Percentiles rank a stretch among this genome's conserved stretches.
Evolutionary conservation across 2,888 invertebrate genomes (phyloP).

Genomic region (Conops quadrifasciatus): DNA sequence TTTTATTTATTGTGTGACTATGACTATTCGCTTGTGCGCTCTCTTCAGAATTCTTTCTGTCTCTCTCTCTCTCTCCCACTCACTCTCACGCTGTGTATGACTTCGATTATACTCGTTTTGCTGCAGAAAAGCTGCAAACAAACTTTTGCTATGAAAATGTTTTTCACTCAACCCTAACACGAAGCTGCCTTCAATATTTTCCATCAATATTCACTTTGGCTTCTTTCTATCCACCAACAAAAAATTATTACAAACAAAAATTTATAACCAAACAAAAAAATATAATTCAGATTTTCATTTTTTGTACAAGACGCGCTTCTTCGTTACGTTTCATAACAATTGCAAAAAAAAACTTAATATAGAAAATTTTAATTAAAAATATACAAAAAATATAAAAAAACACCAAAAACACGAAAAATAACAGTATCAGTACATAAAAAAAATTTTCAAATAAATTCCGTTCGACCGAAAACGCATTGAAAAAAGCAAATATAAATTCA

Average conservation of each 20-base stretch:
- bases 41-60: not conserved
- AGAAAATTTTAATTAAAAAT: conserved; percentile 32
- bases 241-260: no score
- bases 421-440: conserved; percentile 12
- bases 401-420: conserved; percentile 18
- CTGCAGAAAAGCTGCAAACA: conserved; percentile 46
- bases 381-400: conserved; percentile 29
- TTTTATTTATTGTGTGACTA: no score
- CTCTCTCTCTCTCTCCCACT: not conserved
- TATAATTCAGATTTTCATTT: conserved; percentile 28
- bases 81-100: not conserved
- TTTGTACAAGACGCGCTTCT: conserved; percentile 28
- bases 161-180: conserved; percentile 42
- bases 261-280: conserved; percentile 45
- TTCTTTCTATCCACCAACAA: conserved; percentile 63
- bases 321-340: no score
- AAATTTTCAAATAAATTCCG: no score
- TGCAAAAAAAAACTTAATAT: no score
- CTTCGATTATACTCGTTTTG: not conserved
- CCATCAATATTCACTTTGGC: conserved; percentile 66
- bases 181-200: conserved; percentile 61
- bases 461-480: not conserved
- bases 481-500: not conserved
- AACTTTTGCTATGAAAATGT: conserved; percentile 40
- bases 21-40: not conserved